phyloP scores from a whole-genome alignment of 2,113 vertebrate species.

The Propithecus coquereli region DNA sequence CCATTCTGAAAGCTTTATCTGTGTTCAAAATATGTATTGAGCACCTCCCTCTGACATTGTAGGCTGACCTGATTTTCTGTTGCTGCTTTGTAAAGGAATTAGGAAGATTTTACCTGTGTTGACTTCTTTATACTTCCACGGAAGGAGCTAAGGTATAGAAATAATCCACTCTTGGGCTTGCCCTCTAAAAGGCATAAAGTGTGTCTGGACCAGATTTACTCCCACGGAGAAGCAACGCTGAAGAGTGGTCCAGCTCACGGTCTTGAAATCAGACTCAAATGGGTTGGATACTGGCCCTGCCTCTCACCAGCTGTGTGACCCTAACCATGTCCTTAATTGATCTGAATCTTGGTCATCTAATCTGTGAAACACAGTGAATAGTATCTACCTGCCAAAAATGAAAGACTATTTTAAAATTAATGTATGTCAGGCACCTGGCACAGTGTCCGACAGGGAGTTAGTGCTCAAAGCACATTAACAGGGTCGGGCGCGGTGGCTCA shows the following conservation, averaged over 20 bases:
- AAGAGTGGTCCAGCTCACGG: neutral
- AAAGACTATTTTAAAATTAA: neutral
- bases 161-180: constrained; percentile 16
- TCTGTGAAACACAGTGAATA: neutral
- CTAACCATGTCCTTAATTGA: neutral
- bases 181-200: constrained; percentile 37
- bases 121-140: constrained; percentile 22
- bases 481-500: too few species aligned
- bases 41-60: neutral
- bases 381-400: neutral
- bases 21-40: neutral
- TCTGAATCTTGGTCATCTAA: neutral
- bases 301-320: neutral
- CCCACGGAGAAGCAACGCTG: neutral
- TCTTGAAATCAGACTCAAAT: neutral
- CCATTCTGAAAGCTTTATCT: neutral
- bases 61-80: neutral
- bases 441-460: neutral
- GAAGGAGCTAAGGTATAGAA: constrained; percentile 15
- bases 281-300: neutral
- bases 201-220: neutral
- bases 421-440: neutral
- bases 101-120: constrained; percentile 3
- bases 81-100: neutral
- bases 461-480: neutral